Base-by-base conservation (phyloP, 2,888 invertebrate genomes). In the Venusia cambrica region DNA sequence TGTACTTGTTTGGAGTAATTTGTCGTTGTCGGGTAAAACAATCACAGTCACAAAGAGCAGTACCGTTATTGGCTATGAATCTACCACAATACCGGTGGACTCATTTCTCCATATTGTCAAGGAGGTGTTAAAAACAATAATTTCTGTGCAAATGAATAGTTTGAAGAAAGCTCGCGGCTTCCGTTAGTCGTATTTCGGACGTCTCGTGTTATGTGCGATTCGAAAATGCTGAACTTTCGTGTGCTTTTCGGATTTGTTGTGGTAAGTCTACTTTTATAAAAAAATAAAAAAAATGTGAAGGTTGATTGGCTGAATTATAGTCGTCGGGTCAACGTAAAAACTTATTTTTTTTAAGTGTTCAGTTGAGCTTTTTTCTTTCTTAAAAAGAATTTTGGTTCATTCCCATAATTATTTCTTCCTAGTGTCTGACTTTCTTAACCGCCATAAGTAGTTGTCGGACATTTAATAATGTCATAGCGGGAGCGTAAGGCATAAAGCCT, bases 51-150 rank as follows among this genome's bases (percentile, higher is more conserved):
- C 14, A 21, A 3, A 32, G n/a, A 5, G 7, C 2, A 11, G 7
- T 55, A 58, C 62, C 64, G 63, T 60, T 56, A 56, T 43, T 51
- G 45, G 48, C 45, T 47, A 35, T 34, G 48, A 60, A 64, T 51
- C 48, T 44, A 59, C 70, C 62, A 67, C 70, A 66, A 57, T 62
- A 69, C 51, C 55, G 66, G 62, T 54, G 67, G 42, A 61, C 71
- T 62, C 65, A 64, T 72, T 75, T 74, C 67, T 62, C 58, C 54
- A 46, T 48, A 54, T 51, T 51, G 45, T 51, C 51, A 41, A 30
- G 13, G 45, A 76, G 68, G 73, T 78, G 79, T 69, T 73, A 80
- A 81, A 69, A 63, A 62, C 67, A 59, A 51, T 81, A 80, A 83
- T 75, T 75, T 64, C 38, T 51, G 55, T 54, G 47, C 56, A 68